These are phyloP conservation scores for Melanostoma mellinum DNA, from an alignment of 2,888 invertebrate species.

Conservation along the genomic window DNA sequence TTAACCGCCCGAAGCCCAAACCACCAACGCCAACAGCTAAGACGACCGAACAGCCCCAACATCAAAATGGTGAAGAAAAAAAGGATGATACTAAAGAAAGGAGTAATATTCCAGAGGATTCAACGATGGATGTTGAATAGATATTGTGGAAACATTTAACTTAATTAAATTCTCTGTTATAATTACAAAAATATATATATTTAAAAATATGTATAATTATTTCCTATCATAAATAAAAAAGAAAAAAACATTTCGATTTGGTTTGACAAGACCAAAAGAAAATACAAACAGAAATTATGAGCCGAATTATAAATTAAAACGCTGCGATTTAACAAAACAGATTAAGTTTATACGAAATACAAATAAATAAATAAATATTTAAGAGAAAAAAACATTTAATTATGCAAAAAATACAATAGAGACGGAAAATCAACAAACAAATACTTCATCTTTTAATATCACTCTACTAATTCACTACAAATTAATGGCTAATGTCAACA, in stretches of 20 bases:
- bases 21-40: constrained; percentile 84
- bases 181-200: constrained; percentile 55
- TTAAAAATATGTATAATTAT: constrained; percentile 46
- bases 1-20: constrained; percentile 96
- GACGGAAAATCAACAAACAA: constrained; percentile 33
- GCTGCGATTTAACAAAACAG: constrained; percentile 26
- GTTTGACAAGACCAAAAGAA: constrained; percentile 26
- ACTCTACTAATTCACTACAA: constrained; percentile 21
- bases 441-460: constrained; percentile 38
- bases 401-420: constrained; percentile 13
- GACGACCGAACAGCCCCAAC: constrained; percentile 74
- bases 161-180: constrained; percentile 69
- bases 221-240: constrained; percentile 44
- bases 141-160: constrained; percentile 48
- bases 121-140: constrained; percentile 81
- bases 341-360: constrained; percentile 49
- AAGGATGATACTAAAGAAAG: constrained; percentile 71
- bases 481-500: background rate
- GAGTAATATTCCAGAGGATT: constrained; percentile 76
- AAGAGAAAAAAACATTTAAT: constrained; percentile 29
- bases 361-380: constrained; percentile 40
- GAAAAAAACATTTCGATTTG: constrained; percentile 36
- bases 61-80: constrained; percentile 76
- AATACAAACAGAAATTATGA: background rate
- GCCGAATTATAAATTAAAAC: constrained; percentile 1